phyloP scores from a whole-genome alignment of 2,797 vertebrate genomes.

The Gymnocypris eckloni region DNA sequence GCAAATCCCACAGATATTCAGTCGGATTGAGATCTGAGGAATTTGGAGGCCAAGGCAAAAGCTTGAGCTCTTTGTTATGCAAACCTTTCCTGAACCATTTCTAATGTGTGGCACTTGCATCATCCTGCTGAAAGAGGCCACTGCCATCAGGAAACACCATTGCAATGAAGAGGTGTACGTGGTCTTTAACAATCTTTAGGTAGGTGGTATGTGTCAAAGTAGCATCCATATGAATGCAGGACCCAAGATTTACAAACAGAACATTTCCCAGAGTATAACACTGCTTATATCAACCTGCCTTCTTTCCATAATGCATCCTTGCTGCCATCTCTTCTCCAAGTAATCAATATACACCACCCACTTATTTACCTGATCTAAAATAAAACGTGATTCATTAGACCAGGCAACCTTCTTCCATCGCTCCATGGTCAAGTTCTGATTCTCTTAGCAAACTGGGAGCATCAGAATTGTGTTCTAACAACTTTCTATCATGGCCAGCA shows the following conservation, averaged over 20 bases:
- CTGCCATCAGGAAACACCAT: not conserved
- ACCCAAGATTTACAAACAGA: not conserved
- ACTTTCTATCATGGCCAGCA: not conserved
- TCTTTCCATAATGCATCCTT: not conserved
- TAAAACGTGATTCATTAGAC: not conserved
- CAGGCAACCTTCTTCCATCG: not conserved
- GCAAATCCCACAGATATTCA: not conserved
- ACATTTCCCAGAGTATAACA: not conserved
- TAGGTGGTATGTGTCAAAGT: not conserved
- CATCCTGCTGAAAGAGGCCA: not conserved
- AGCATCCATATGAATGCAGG: not conserved
- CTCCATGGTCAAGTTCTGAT: not conserved
- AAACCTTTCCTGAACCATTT: not conserved
- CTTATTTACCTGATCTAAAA: not conserved
- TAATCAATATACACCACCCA: not conserved
- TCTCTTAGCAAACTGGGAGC: not conserved
- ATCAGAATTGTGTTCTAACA: not conserved
- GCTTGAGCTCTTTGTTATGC: not conserved
- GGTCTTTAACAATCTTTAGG: not conserved
- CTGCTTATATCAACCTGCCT: not conserved
- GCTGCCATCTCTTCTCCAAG: not conserved
- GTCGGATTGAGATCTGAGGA: not conserved
- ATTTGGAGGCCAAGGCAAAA: not conserved
- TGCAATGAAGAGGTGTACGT: not conserved
- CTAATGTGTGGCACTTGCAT: not conserved